Evolutionary conservation across 1,140 invertebrate species (phyloP), one percentile per base, ranked within the genome.

Genomic region (Pinna nobilis): DNA sequence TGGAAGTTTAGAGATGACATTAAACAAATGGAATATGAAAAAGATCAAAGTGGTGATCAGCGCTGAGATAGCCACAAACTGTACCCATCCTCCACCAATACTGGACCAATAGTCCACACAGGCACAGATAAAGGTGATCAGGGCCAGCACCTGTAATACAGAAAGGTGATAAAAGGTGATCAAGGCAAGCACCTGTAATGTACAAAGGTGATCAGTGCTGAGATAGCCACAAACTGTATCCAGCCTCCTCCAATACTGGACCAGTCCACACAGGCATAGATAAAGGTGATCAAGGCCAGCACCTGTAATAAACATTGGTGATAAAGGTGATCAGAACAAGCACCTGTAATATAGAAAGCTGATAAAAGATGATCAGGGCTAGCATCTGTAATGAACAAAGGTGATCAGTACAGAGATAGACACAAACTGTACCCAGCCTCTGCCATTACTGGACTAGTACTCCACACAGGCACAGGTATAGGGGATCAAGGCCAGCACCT

Each of bases 61-160:
- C n/a, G 94, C 95, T 28, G 92, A 92, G 91, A 95, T 95, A 0
- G 95, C 91, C 1, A 97, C 94, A 85, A 94, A 94, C 84, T 93
- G 94, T 86, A 95, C 96, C 92, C 93, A 97, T 23, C 82, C 86
- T 18, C 79, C 81, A 9, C 84, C 87, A 44, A 82, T 23, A 35
- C 30, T 44, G 61, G 50, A 75, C 41, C 53, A 86, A 1, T 76
- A 78, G 13, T 94, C 93, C 6, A 92, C 90, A 75, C 93, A 92
- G 32, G 95, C 93, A 84, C 93, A 95, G 67, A 97, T 95, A 86
- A 97, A 96, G 6, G 94, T 94, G 23, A 97, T 80, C 23, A 97
- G 87, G 89, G 93, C 93, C 55, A 94, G 85, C 0, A 92, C 86
- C 96, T 97, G 89, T 20, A 92, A 91, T 69, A 84, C 5, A 79